Evolutionary conservation across 2,888 invertebrate genomes (phyloP), one percentile per base, ranked within the genome.

Genomic region (Metopia argyrocephala): DNA sequence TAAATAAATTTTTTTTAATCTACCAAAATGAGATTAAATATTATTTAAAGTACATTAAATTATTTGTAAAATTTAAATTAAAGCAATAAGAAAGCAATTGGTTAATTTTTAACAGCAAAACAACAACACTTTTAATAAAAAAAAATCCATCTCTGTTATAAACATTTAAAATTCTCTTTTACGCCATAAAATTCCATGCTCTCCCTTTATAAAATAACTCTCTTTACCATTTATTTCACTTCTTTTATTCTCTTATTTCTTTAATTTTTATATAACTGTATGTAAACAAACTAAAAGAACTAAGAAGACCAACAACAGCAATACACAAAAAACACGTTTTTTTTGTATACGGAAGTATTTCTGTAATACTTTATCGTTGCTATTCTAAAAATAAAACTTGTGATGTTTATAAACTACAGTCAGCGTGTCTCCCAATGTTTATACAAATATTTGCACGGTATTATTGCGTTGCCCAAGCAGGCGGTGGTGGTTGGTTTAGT

Each of bases 371-470:
- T n/a, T n/a, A n/a, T n/a, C n/a, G n/a, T n/a, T n/a, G n/a, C n/a
- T n/a, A 38, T 61, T 66, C 50, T 65, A 57, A 68, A 75, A 70
- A 66, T 71, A 71, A 46, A 45, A 74, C 57, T 70, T 68, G 70
- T 74, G 78, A 70, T 78, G 61, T 62, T 74, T 69, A 61, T 12
- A n/a, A 25, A 23, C 12, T 76, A 46, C 6, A 46, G n/a, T n/a
- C n/a, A n/a, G n/a, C n/a, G n/a, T n/a, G n/a, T 46, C 12, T 54
- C 46, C 3, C 28, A 21, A 31, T 23, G 6, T 27, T 45, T 28
- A 21, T 28, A 12, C 9, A 15, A 18, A 9, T 18, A 38, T 59
- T 23, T 45, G 3, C 62, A 21, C 57, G 9, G 18, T 48, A 31
- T 20, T 48, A 6, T 61, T 45, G 20, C 15, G 12, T 20, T 21